Percentiles rank a stretch among this genome's conserved stretches.
These are phyloP conservation scores for Seison nebaliae DNA, from an alignment of 1,140 invertebrate species.

Conservation along the genomic window DNA sequence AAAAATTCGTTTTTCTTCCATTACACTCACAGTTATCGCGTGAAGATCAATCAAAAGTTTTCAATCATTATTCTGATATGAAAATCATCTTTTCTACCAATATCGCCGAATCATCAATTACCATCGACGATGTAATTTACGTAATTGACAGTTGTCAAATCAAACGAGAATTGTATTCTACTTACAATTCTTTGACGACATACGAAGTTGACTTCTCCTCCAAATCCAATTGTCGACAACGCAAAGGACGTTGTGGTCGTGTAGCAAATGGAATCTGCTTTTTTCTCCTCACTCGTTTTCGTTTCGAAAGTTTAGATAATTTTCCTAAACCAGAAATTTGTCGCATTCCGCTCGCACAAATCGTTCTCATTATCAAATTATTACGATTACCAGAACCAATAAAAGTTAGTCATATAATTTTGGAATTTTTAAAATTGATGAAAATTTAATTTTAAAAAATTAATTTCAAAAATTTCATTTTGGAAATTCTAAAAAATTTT, in stretches of 20 bases:
- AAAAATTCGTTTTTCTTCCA: constrained; percentile 1
- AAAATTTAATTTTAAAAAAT: too few relatives aligned
- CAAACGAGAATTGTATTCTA: constrained; percentile 18
- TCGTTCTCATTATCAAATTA: constrained; percentile 31
- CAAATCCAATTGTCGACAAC: constrained; percentile 37
- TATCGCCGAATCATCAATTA: constrained; percentile 32
- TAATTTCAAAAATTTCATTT: too few relatives aligned
- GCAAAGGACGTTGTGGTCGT: constrained; percentile 40
- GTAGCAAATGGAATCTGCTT: constrained; percentile 47
- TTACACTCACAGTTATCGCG: constrained; percentile 7
- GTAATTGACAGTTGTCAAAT: constrained; percentile 29
- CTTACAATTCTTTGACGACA: constrained; percentile 30
- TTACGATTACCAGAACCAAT: constrained; percentile 16
- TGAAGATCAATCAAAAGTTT: constrained; percentile 6
- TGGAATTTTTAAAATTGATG: too few relatives aligned
- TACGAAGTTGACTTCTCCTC: constrained; percentile 33
- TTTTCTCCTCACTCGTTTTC: constrained; percentile 37
- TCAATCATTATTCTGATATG: constrained; percentile 12
- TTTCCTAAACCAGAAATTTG: constrained; percentile 53
- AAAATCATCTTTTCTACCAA: constrained; percentile 32
- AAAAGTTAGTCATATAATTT: too few relatives aligned
- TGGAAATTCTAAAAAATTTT: too few relatives aligned
- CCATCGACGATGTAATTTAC: constrained; percentile 29
- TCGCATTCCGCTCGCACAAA: constrained; percentile 64
- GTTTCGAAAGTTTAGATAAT: constrained; percentile 19